These are phyloP conservation scores for Dicycla oo DNA, from an alignment of 2,888 invertebrate species.

Conservation along the genomic window DNA sequence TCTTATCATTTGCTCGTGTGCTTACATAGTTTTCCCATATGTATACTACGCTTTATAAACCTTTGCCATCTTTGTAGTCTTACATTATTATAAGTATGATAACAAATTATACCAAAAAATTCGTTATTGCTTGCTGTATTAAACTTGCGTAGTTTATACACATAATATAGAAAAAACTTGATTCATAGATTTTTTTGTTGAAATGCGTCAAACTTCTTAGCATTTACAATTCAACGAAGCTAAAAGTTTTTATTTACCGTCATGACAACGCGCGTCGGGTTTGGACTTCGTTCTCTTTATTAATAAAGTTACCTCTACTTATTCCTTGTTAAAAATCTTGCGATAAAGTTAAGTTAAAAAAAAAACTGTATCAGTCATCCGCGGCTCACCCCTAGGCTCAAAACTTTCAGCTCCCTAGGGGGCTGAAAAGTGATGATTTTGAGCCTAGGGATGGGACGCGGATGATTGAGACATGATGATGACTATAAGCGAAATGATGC, in stretches of 20 bases:
- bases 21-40: slow-evolving; percentile 17
- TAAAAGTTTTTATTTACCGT: not conserved
- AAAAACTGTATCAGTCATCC: too few species aligned
- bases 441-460: too few species aligned
- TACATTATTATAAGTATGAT: slow-evolving; percentile 20
- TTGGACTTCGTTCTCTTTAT: not conserved
- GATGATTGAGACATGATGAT: too few species aligned
- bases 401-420: too few species aligned
- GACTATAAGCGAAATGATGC: too few species aligned
- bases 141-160: slow-evolving; percentile 11
- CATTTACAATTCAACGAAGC: slow-evolving; percentile 4
- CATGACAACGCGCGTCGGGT: not conserved
- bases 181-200: slow-evolving; percentile 46
- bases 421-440: too few species aligned
- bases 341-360: too few species aligned
- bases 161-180: slow-evolving; percentile 20
- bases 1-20: slow-evolving; percentile 34
- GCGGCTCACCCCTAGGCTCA: too few species aligned
- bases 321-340: not conserved
- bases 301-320: not conserved
- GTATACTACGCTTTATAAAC: not conserved
- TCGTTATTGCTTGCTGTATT: slow-evolving; percentile 12
- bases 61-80: not conserved
- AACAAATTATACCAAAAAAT: slow-evolving; percentile 8
- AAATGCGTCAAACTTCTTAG: slow-evolving; percentile 37